A percentile compares a stretch with the other conserved stretches of the same genome.
Conservation (phyloP, 1,140 invertebrate genomes). For the Drosophila eugracilis region DNA sequence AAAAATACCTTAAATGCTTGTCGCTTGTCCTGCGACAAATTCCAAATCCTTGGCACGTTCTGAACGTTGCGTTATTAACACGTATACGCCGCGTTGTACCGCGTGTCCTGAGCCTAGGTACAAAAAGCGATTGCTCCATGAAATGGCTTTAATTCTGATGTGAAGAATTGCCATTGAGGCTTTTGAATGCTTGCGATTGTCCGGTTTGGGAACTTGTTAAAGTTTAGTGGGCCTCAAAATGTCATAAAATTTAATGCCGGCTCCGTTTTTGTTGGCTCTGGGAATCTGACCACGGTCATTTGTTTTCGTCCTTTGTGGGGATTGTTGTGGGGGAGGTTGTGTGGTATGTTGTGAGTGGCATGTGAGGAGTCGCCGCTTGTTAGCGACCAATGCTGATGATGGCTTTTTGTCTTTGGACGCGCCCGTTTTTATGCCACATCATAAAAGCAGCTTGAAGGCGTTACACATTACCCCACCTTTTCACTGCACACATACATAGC, state of each 20-base stretch:
- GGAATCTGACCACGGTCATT: constrained; percentile 65
- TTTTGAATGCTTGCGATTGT: constrained; percentile 53
- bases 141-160: constrained; percentile 71
- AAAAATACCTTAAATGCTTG: constrained; percentile 71
- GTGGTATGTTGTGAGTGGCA: not conserved
- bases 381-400: constrained; percentile 68
- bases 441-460: constrained; percentile 69
- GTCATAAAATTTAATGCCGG: constrained; percentile 76
- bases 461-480: constrained; percentile 52
- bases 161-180: constrained; percentile 45
- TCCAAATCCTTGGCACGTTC: constrained; percentile 62
- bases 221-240: constrained; percentile 73
- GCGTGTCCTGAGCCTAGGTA: not conserved
- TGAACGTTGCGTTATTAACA: constrained; percentile 73
- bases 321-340: not conserved
- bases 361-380: constrained; percentile 45
- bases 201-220: constrained; percentile 61
- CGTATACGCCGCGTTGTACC: constrained; percentile 49
- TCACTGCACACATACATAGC: not conserved
- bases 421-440: constrained; percentile 73
- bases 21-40: constrained; percentile 37
- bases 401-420: constrained; percentile 72
- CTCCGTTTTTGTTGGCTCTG: not conserved
- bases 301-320: constrained; percentile 32
- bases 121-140: constrained; percentile 32